A percentile compares a stretch with the other conserved stretches of the same genome.
phyloP scores from a whole-genome alignment of 1,140 invertebrate genomes.

The Diabrotica undecimpunctata region DNA sequence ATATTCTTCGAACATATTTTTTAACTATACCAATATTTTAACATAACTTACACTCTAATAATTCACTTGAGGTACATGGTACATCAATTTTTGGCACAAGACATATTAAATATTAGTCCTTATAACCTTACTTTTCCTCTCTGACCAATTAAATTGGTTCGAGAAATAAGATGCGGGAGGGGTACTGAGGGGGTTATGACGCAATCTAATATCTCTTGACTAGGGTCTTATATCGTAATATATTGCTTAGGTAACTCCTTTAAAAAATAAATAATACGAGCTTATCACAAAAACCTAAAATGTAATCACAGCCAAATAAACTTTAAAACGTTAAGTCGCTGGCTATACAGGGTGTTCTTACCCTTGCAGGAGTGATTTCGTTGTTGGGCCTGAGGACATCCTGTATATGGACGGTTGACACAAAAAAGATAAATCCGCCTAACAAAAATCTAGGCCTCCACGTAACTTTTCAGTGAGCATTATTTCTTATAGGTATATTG shows the following conservation, averaged over 20 bases:
- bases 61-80: slow-evolving; percentile 24
- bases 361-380: not conserved
- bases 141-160: slow-evolving; percentile 1
- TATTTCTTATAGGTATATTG: no score
- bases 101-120: slow-evolving; percentile 34
- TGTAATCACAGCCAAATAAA: slow-evolving; percentile 38
- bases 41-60: slow-evolving; percentile 18
- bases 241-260: slow-evolving; percentile 39
- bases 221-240: slow-evolving; percentile 30
- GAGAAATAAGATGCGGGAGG: slow-evolving; percentile 10
- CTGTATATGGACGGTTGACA: slow-evolving; percentile 25
- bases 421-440: slow-evolving; percentile 9
- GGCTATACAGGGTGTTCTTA: slow-evolving; percentile 18
- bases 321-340: slow-evolving; percentile 30
- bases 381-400: not conserved
- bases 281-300: slow-evolving; percentile 37
- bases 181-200: slow-evolving; percentile 9
- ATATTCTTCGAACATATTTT: no score
- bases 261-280: slow-evolving; percentile 33
- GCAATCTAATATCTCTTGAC: slow-evolving; percentile 25
- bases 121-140: slow-evolving; percentile 10
- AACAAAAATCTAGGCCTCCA: not conserved
- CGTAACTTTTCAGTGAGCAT: no score
- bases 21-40: slow-evolving; percentile 10
- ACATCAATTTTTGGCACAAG: slow-evolving; percentile 15